Percentiles rank a stretch among this genome's conserved stretches.
Evolutionary conservation across 2,113 vertebrate genomes (phyloP).

Genomic region (Coracopsis vasa): DNA sequence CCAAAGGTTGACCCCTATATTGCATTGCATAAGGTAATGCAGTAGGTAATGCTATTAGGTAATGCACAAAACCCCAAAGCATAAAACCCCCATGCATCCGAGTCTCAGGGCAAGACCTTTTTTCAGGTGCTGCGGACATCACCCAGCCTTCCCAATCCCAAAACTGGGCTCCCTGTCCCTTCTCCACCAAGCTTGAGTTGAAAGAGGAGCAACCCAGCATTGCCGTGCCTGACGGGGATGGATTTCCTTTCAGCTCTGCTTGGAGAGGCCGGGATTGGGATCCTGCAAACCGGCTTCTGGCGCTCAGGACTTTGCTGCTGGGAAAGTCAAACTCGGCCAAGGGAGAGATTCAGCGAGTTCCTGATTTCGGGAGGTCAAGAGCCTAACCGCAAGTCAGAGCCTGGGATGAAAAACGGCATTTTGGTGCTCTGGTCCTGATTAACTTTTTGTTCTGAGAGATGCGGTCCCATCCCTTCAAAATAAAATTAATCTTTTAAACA

Average conservation of each 20-base stretch:
- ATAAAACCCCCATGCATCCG: not conserved
- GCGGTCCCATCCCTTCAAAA: constrained; percentile 9
- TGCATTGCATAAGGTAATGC: not conserved
- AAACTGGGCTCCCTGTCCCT: not conserved
- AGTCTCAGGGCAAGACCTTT: accelerated
- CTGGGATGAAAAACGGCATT: constrained; percentile 37
- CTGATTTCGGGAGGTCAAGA: constrained; percentile 28
- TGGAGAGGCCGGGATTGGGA: not conserved
- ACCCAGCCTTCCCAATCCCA: not conserved
- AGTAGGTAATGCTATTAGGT: not conserved
- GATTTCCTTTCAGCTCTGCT: not conserved
- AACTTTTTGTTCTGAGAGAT: constrained; percentile 33
- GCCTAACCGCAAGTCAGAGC: not conserved
- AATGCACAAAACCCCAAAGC: not conserved
- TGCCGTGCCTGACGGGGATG: not conserved
- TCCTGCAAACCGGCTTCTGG: not conserved
- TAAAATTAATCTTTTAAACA: constrained; percentile 43
- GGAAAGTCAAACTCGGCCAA: not conserved
- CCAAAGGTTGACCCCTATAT: accelerated
- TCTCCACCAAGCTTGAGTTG: not conserved
- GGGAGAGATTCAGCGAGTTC: not conserved
- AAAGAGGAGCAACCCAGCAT: not conserved
- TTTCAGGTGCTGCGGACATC: not conserved
- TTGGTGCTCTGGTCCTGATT: constrained; percentile 62
- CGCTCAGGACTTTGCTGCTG: not conserved